phyloP scores from a whole-genome alignment of 2,888 invertebrate species.

The Brenthis daphne region DNA sequence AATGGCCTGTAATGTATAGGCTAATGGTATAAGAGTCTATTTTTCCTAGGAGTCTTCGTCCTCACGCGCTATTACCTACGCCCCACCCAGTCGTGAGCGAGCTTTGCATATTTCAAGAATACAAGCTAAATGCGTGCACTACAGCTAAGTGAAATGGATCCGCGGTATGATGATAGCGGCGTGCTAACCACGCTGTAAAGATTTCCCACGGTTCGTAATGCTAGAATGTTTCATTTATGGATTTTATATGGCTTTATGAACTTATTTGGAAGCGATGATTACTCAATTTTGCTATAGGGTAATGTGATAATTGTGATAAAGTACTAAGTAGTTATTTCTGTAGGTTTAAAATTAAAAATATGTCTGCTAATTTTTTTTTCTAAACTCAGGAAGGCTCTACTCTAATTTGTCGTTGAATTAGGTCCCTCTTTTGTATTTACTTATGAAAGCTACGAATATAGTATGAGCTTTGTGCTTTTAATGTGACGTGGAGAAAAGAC shows the following conservation, averaged over 20 bases:
- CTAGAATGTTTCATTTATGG: conserved; percentile 15
- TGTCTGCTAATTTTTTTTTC: too few species aligned
- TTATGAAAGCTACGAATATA: too few species aligned
- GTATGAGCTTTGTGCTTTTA: too few species aligned
- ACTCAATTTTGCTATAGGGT: background rate
- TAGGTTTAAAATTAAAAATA: too few species aligned
- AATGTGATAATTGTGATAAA: too few species aligned
- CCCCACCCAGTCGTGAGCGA: conserved; percentile 65
- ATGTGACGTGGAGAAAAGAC: too few species aligned
- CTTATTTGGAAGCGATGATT: conserved; percentile 6
- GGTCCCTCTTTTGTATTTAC: too few species aligned
- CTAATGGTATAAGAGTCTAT: conserved; percentile 53
- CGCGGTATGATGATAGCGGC: conserved; percentile 65
- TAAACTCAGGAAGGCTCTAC: too few species aligned
- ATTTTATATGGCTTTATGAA: conserved; percentile 14
- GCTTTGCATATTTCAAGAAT: conserved; percentile 79
- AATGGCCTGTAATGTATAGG: conserved; percentile 52
- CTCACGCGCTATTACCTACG: conserved; percentile 73
- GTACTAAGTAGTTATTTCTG: too few species aligned
- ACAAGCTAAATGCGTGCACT: conserved; percentile 70
- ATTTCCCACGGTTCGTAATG: conserved; percentile 58
- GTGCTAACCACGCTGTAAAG: conserved; percentile 49
- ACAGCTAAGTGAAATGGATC: conserved; percentile 73
- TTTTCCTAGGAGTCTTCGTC: conserved; percentile 52
- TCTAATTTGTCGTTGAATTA: too few species aligned